phyloP scores from a whole-genome alignment of 2,888 invertebrate species.

The Carpatolechia fugitivella region DNA sequence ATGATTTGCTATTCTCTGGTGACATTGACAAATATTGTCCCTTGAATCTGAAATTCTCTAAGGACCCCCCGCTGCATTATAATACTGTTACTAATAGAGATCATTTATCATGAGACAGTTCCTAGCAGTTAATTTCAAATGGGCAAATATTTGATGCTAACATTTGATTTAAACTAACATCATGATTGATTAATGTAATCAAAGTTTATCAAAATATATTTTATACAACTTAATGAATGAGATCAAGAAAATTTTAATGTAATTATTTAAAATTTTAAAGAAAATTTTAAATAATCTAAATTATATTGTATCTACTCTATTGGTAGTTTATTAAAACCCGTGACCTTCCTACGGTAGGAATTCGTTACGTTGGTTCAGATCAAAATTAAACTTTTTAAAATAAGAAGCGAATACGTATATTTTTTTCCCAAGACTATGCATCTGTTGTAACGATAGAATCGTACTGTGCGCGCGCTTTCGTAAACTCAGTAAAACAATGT shows the following conservation, averaged over 20 bases:
- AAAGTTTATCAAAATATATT: neutral
- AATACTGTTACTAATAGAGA: constrained; percentile 26
- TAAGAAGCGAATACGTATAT: too few species aligned
- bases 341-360: too few species aligned
- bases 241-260: too few species aligned
- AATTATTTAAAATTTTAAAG: too few species aligned
- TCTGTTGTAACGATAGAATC: too few species aligned
- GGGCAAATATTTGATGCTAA: neutral
- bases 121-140: neutral
- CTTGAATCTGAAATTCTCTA: constrained; percentile 11
- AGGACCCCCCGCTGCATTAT: constrained; percentile 27
- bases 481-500: constrained; percentile 34
- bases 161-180: neutral
- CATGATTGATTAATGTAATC: neutral
- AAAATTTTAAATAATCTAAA: too few species aligned
- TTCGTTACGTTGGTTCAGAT: too few species aligned
- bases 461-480: constrained; percentile 35
- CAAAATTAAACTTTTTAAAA: too few species aligned
- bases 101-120: constrained; percentile 22
- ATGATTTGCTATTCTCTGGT: neutral
- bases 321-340: too few species aligned
- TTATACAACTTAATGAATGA: too few species aligned
- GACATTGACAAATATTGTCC: constrained; percentile 5
- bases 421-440: too few species aligned
- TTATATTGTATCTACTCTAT: too few species aligned